Base-by-base conservation (phyloP, 2,888 invertebrate genomes). In the Himalopsyche kuldschensis region DNA sequence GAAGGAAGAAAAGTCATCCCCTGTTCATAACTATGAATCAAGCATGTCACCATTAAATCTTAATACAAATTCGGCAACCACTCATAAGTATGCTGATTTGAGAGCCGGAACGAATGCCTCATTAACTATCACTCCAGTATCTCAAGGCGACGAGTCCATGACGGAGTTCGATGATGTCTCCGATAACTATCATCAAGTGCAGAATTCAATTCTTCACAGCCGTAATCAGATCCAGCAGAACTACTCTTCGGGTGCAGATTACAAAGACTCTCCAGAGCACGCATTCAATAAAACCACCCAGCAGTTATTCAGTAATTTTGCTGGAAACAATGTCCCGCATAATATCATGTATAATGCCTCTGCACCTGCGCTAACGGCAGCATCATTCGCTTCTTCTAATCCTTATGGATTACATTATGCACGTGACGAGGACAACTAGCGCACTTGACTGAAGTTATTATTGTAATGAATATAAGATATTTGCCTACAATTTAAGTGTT, bases 11-110 rank as follows among this genome's bases (percentile, higher is more conserved):
- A 85, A 84, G 41, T 69, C 82, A 11, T 86, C 86, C 11, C 86
- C 86, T 0, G 31, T 84, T 15, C 85, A 86, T 80, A 82, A 63
- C 24, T 86, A 86, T 47, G 86, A 86, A 77, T 85, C 86, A 3
- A 86, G 86, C 79, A 82, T 86, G 82, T 86, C 86, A 6, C 86
- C 86, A 5, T 78, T 86, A 15, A 85, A 86, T 77, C 76, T 86
- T 6, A 86, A 86, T 35, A 82, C 85, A 6, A 55, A 55, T 24
- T 55, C 55, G 20, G 75, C 86, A 1, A 75, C 85, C 3, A 30
- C 63, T 17, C 69, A 47, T 32, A 82, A 84, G 30, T 77, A 75
- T 31, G 20, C 79, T 3, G 35, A 75, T 20, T 15, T 76, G 10
- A 79, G 77, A 63, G 30, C 63, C 1, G 32, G 78, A 11, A 35